Percentiles rank a stretch among this genome's conserved stretches.
Conservation (phyloP, 2,113 vertebrate species). For the mouse (Mus musculus) region DNA sequence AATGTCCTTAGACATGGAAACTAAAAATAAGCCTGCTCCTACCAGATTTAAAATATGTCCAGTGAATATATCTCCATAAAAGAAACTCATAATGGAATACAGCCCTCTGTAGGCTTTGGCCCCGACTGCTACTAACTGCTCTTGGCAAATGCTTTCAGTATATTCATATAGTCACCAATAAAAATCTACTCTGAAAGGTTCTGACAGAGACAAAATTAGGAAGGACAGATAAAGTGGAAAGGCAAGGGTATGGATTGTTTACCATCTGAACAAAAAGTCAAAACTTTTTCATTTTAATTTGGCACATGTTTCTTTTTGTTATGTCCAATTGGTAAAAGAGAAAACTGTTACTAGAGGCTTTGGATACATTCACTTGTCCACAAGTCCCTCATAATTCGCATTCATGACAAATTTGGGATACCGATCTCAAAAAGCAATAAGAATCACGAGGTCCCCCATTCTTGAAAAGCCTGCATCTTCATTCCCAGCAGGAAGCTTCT, state of each 20-base stretch:
- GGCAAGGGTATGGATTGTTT: neutral
- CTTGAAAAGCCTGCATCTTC: neutral
- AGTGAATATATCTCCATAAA: neutral
- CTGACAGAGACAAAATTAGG: neutral
- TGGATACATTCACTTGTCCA: neutral
- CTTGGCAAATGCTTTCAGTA: neutral
- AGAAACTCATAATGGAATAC: neutral
- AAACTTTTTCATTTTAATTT: neutral
- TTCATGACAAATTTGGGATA: conserved; percentile 1
- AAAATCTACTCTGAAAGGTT: neutral
- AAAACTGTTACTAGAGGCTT: neutral
- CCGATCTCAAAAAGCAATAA: neutral
- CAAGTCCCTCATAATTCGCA: neutral
- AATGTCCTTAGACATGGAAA: neutral
- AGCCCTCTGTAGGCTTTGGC: accelerated
- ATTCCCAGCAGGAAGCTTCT: neutral
- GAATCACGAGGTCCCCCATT: neutral
- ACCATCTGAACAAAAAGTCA: neutral
- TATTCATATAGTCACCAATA: neutral
- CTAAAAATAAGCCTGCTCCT: neutral
- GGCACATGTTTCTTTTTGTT: too few relatives aligned
- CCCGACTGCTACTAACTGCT: neutral
- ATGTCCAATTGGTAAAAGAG: neutral
- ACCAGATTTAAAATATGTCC: neutral
- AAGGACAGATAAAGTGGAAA: neutral